Base-by-base conservation (phyloP, 92 coral and sea anemone genomes). In the Porites lobata region DNA sequence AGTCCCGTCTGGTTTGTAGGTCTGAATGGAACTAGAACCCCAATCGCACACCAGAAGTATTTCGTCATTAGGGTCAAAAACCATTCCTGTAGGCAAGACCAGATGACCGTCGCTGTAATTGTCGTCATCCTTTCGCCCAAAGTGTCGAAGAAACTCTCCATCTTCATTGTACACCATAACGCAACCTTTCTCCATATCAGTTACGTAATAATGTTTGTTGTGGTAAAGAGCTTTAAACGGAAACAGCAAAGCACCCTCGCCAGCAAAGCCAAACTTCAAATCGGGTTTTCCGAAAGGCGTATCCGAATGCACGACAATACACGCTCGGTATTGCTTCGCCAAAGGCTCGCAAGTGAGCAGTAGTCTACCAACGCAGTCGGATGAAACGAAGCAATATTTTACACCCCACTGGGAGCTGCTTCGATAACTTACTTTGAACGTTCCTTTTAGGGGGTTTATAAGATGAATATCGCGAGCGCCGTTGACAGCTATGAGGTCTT, bases 181-280 rank as follows among this genome's bases (percentile, higher is more conserved):
- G 32, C 96, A 93, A 17, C 98, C 98, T 83, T 91, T 95, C 75
- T 95, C 98, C 98, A 95, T 95, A 78, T 95, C 98, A 0, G 98
- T 91, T 54, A 95, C 98, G 73, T 81, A 95, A 79, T 93, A 95
- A 13, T 86, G 86, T 4, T 87, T 81, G n/a, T 93, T 79, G 32
- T 93, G 93, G 79, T 86, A 95, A 56, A 93, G 75, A n/a, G 96
- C 98, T 58, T 94, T 94, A 81, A 93, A 95, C 2, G 98, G 98
- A 77, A 95, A 95, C 69, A 92, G 79, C 73, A 95, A 86, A 9
- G 87, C 69, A 43, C 90, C 88, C 14, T 91, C 92, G 32, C 96
- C 96, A 1, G 94, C 73, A 63, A 89, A 82, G 6, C 98, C 98
- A 69, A 95, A 93, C 91, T 85, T 95, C 83, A 95, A 77, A 78